Conservation (phyloP, 37 sponge, comb jelly and placozoan species). For the Spongilla lacustris region DNA sequence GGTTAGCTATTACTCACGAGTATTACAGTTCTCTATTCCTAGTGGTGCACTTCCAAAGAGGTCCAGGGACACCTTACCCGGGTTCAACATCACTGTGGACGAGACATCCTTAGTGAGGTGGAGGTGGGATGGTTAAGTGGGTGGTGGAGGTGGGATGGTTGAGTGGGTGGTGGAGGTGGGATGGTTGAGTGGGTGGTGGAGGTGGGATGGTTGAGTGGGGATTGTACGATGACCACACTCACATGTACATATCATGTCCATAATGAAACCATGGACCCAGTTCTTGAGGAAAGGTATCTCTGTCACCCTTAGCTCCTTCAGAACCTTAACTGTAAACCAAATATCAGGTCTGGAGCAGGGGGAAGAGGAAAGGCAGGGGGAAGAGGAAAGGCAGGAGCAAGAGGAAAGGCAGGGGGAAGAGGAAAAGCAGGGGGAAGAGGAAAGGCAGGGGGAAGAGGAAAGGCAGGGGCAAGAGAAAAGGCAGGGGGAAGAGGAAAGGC, state of each 20-base stretch:
- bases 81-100: no score
- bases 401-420: not conserved
- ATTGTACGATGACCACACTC: no score
- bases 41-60: no score
- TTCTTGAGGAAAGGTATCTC: slow-evolving; percentile 58
- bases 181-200: not conserved
- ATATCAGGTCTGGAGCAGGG: slow-evolving; percentile 45
- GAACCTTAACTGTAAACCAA: slow-evolving; percentile 54
- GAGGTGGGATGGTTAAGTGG: no score
- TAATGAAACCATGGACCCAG: slow-evolving; percentile 51
- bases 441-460: not conserved
- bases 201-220: no score
- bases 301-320: slow-evolving; percentile 56
- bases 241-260: slow-evolving; percentile 58
- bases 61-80: no score
- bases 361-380: not conserved
- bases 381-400: not conserved
- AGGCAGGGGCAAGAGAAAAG: not conserved
- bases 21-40: no score
- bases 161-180: no score
- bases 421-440: not conserved
- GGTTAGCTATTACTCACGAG: no score
- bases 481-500: no score
- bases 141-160: no score
- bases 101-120: no score